These are phyloP conservation scores for Sternotherus odoratus DNA, from an alignment of 2,797 vertebrate species.

Conservation along the genomic window DNA sequence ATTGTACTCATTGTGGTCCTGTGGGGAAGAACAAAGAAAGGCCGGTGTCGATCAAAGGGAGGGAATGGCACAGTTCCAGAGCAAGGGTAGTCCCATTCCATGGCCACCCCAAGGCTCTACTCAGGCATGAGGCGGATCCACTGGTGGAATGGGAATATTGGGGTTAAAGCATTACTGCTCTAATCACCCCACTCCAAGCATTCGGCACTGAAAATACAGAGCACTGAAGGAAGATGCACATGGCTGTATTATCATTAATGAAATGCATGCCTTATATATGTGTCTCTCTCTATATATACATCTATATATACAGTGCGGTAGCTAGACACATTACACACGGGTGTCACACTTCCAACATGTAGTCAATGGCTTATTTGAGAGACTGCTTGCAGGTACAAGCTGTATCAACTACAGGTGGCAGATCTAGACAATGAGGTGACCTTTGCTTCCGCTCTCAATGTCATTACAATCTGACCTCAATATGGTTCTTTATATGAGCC, in stretches of 20 bases:
- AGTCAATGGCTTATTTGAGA: background rate
- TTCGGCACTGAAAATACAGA: background rate
- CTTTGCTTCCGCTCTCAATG: background rate
- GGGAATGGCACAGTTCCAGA: accelerated
- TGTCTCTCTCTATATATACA: background rate
- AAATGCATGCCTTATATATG: background rate
- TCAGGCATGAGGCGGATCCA: no score
- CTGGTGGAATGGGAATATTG: background rate
- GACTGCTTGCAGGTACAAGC: background rate
- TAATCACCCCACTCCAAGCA: background rate
- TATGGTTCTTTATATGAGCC: background rate
- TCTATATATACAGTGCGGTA: background rate
- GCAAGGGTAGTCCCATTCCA: background rate
- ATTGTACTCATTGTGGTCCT: constrained; percentile 97
- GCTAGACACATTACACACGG: background rate
- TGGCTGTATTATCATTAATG: background rate
- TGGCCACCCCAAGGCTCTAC: background rate
- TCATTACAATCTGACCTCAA: background rate
- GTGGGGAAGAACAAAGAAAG: background rate
- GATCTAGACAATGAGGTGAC: background rate
- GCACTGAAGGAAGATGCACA: background rate
- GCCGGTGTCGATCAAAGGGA: background rate
- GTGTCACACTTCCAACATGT: background rate
- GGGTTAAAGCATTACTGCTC: background rate
- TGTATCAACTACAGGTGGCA: background rate